Base-by-base conservation (phyloP, 2,113 vertebrate genomes). In the Heterotis niloticus region DNA sequence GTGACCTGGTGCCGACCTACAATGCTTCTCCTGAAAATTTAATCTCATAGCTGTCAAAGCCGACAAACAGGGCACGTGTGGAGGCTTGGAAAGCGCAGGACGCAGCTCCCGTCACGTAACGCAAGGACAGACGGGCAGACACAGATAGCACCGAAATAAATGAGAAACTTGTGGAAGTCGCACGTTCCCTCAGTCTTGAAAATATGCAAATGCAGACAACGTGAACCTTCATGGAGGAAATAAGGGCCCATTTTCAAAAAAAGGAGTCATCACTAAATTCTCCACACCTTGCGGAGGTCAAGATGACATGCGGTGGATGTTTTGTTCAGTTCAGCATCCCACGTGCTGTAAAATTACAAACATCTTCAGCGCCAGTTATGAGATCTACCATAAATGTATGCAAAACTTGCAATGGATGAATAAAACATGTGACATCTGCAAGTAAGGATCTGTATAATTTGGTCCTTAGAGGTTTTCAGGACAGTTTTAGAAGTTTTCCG, bases 1-100 rank as follows among this genome's bases (percentile, higher is more conserved):
- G 34, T 65, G 59, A 54, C 70, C 70, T 64, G 54, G 34, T 26
- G n/a, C 2, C 57, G 70, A 65, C 62, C 78, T 74, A 65, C 70
- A 74, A 64, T 54, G 78, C 78, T 74, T 73, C 78, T 79, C 70
- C 51, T 54, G 59, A 79, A 71, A 72, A 79, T 79, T 79, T 74
- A 79, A 79, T 79, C 60, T 69, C 24, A 16, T 28, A 28, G 60
- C 69, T 79, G 70, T 73, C 78, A 79, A 70, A 56, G 70, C 62
- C 44, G 64, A n/a, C 62, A 64, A 79, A 51, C 78, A 74, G 23
- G 68, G 28, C 26, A 67, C 17, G 28, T 1, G 3, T 51, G n/a
- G 29, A 56, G 20, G 67, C 29, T 23, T 20, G 20, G 29, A 62
- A 57, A 71, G 29, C 34, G 16, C 69, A 51, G 29, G 29, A 69